Evolutionary conservation across 2,113 vertebrate genomes (phyloP).

Genomic region (Albula goreensis): DNA sequence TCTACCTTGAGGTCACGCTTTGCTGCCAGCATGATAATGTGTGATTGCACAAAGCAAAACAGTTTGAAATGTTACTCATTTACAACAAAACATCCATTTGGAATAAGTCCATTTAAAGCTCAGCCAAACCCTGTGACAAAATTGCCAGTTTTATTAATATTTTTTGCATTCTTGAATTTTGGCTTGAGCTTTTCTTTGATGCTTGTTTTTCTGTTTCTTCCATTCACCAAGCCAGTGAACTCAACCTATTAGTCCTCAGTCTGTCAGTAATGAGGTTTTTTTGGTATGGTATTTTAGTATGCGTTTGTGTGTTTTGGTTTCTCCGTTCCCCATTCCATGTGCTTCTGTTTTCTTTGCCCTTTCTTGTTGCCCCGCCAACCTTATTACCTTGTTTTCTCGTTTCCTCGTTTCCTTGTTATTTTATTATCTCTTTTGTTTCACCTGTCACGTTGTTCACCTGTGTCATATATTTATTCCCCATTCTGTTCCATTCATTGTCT

Average conservation of each 20-base stretch:
- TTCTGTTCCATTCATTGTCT: no score
- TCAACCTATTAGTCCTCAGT: not conserved
- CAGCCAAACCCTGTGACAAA: not conserved
- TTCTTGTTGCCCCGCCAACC: no score
- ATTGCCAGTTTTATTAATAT: not conserved
- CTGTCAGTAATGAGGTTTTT: no score
- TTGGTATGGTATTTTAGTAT: no score
- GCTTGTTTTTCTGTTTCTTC: not conserved
- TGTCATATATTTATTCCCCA: no score
- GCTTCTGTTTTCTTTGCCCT: no score
- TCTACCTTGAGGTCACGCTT: not conserved
- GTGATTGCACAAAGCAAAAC: not conserved
- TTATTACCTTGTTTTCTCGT: no score
- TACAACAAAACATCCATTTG: not conserved
- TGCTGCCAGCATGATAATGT: not conserved
- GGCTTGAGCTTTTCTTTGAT: not conserved
- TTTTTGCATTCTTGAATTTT: not conserved
- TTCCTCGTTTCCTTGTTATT: no score
- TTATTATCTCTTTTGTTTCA: no score
- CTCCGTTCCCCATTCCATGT: no score
- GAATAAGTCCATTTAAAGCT: not conserved
- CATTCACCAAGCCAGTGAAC: not conserved
- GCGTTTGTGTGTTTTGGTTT: no score
- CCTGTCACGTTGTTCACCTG: no score
- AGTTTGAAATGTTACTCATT: not conserved